Conservation (phyloP, 2,888 invertebrate species). For the Ariolimax columbianus region DNA sequence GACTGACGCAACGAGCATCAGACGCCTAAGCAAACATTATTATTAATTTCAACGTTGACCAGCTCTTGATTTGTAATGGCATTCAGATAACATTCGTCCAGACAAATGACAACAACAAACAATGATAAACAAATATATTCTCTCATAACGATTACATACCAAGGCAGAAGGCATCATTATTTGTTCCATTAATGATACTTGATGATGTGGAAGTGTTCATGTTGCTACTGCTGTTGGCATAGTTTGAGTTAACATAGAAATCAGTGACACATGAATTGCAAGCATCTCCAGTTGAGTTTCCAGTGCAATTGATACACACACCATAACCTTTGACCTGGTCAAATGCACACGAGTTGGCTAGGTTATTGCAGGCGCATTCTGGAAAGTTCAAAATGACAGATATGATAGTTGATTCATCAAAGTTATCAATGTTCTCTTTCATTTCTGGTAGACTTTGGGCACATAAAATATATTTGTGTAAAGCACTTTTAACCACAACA, state of each 20-base stretch:
- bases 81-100: no score
- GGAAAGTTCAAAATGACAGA: neutral
- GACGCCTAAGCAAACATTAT: no score
- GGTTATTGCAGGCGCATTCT: conserved; percentile 39
- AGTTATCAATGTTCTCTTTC: no score
- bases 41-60: no score
- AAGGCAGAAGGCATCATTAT: neutral
- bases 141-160: neutral
- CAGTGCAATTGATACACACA: conserved; percentile 42
- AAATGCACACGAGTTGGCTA: conserved; percentile 23
- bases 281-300: conserved; percentile 43
- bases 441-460: no score
- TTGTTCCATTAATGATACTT: neutral
- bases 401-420: conserved; percentile 6
- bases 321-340: conserved; percentile 37
- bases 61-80: no score
- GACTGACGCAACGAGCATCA: no score
- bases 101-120: no score
- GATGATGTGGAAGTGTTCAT: neutral
- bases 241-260: conserved; percentile 27
- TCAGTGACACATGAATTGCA: conserved; percentile 36
- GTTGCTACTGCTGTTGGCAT: neutral
- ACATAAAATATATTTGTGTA: no score
- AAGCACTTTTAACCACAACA: no score
- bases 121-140: no score